Evolutionary conservation across 2,888 invertebrate species (phyloP).

Genomic region (Rhamnusium bicolor): DNA sequence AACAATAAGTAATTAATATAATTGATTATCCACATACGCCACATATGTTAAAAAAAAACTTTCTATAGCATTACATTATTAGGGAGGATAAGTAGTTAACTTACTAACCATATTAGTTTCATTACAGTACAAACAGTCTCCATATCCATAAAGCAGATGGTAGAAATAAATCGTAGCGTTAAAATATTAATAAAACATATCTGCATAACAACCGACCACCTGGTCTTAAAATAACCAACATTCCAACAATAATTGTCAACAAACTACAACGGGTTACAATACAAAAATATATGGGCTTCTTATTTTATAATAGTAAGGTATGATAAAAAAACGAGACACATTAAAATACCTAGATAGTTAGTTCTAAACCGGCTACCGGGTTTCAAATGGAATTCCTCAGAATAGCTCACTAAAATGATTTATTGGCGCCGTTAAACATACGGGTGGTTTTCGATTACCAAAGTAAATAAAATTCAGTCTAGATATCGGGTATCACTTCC

Average conservation of each 20-base stretch:
- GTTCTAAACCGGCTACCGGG: conserved; percentile 38
- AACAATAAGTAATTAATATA: background rate
- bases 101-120: conserved; percentile 25
- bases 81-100: background rate
- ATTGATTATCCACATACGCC: background rate
- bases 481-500: conserved; percentile 29
- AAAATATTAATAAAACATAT: conserved; percentile 50
- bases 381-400: conserved; percentile 37
- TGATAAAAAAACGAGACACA: conserved; percentile 28
- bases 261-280: background rate
- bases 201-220: conserved; percentile 42
- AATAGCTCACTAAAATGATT: conserved; percentile 43
- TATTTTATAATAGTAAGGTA: conserved; percentile 4
- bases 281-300: conserved; percentile 15
- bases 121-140: conserved; percentile 48
- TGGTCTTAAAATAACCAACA: conserved; percentile 30
- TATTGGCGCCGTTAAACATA: conserved; percentile 38
- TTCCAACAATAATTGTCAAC: conserved; percentile 36
- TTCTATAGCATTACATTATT: background rate
- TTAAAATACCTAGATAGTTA: conserved; percentile 41
- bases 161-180: conserved; percentile 49
- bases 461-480: conserved; percentile 36
- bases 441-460: conserved; percentile 42
- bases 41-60: background rate
- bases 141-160: conserved; percentile 42